Base-by-base conservation (phyloP, 2,888 invertebrate genomes). In the Penaeus monodon region DNA sequence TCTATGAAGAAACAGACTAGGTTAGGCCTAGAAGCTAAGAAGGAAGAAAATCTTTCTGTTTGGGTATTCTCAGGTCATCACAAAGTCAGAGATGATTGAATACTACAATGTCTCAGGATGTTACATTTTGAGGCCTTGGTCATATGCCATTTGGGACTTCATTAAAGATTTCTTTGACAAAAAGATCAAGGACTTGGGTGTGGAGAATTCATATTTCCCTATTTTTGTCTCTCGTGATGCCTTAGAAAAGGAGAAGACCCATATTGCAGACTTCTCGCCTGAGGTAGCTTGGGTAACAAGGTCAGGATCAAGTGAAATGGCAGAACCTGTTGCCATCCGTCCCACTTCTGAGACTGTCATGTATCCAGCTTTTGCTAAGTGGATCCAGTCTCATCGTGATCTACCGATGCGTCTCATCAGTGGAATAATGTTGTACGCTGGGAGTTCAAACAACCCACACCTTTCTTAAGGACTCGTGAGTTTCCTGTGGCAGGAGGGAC, bases 401-500 rank as follows among this genome's bases (percentile, higher is more conserved):
- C 94, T 99, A 91, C 99, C 99, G 6, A 94, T 98, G 89, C 96
- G 96, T 91, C 94, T 99, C 12, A 99, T 94, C 99, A 99, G 93
- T 99, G 99, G 99, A 99, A 98, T 92, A 99, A 98, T 92, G 99
- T 99, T 91, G 99, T 99, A 91, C 95, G 99, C 91, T 99, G 99
- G 99, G 99, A 99, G 94, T 99, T 99, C 93, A 99, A 99, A 92
- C 99, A 99, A 93, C 99, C 99, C 12, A 99, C 99, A 92, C 99
- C 99, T 12, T 99, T 99, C 94, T 94, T 99, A 82, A 94, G 99
- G 74, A 99, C 99, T 0, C 95, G 99, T 91, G 99, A 99, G 93
- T 99, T n/a, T 99, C 93, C 94, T 99, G 65, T 99, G 99, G 99
- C 99, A 99, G 93, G 99, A 99, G 93, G 99, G 99, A 0, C 99